Base-by-base conservation (phyloP, 2,888 invertebrate genomes). In the Acanthosepion lycidas region DNA sequence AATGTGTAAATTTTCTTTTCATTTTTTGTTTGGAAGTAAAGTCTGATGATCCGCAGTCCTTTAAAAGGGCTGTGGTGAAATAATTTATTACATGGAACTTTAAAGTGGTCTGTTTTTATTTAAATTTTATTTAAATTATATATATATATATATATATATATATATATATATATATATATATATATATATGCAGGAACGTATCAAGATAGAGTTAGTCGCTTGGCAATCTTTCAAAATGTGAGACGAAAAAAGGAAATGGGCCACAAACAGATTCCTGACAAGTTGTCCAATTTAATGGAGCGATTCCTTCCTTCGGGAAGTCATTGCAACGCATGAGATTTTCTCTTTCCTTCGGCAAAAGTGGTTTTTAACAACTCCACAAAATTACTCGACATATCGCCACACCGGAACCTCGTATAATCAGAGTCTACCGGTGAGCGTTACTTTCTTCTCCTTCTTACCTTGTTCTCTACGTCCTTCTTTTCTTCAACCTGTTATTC, bases 351-450 rank as follows among this genome's bases (percentile, higher is more conserved):
- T 78, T 78, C 78, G 78, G 12, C 78, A 78, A 78, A 78, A 78
- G 78, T 78, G 78, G 78, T 78, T 78, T 78, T 78, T 78, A 78
- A 78, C n/a, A n/a, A 33, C 78, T 12, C 15, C 78, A 33, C n/a
- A 78, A 78, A 78, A 78, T 78, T 78, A 78, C 78, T 33, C 78
- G 78, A 78, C 78, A 78, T 78, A 78, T 78, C n/a, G 78, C 78
- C n/a, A n/a, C n/a, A 78, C 78, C 78, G 78, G 78, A 78, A 78
- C 15, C 78, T 15, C 78, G 12, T 78, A n/a, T 33, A 78, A 78
- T 78, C 78, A 78, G 78, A 78, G n/a, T 5, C 78, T 78, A 78
- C n/a, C 78, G 78, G 78, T 15, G n/a, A 3, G n/a, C 59, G 0
- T 4, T 6, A 28, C n/a, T 9, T 9, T 8, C 28, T 12, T 28